Conservation (phyloP, 2,888 invertebrate species). For the Lithosia quadra region DNA sequence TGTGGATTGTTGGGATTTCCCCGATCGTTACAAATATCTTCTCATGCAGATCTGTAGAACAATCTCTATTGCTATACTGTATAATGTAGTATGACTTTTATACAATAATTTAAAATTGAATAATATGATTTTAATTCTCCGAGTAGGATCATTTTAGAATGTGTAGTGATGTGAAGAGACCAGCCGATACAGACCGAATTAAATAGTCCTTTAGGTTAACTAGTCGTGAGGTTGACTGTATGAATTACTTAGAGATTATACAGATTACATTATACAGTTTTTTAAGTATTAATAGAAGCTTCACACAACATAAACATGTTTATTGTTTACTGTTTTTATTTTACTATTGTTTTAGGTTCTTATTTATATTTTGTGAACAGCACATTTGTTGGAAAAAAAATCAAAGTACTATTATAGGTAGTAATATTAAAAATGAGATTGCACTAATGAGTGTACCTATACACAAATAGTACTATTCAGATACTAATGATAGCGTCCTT, state of each 20-base stretch:
- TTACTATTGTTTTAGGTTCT: neutral
- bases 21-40: neutral
- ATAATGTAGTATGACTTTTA: neutral
- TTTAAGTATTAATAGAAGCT: no score
- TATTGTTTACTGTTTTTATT: neutral
- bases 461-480: no score
- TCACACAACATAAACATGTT: neutral
- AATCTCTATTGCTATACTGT: neutral
- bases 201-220: neutral
- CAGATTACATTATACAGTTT: no score
- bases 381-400: neutral
- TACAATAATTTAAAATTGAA: neutral
- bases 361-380: neutral
- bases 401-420: neutral
- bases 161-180: neutral
- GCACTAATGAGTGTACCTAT: no score
- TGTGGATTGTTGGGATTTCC: neutral
- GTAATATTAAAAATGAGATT: neutral
- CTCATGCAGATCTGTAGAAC: neutral
- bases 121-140: neutral
- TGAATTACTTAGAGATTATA: no score
- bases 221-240: no score
- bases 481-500: no score
- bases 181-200: neutral
- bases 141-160: neutral